Base-by-base conservation (phyloP, 2,888 invertebrate species). In the Ormyrus nitidulus region DNA sequence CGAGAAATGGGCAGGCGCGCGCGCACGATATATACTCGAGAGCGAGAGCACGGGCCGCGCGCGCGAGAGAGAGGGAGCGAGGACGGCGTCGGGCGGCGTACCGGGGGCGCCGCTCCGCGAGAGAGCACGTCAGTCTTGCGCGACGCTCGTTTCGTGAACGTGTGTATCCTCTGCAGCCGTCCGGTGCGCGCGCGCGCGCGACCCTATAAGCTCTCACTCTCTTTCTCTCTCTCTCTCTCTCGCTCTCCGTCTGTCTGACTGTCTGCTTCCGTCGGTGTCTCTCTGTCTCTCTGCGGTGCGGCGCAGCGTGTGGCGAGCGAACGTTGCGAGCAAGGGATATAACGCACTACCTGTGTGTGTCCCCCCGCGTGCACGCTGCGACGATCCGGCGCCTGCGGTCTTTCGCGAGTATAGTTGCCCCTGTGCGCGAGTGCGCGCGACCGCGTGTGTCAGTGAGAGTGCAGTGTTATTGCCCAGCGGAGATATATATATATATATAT, bases 81-180 rank as follows among this genome's bases (percentile, higher is more conserved):
- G 49, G 10, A 54, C 34, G 1, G 62, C 65, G 19, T 19, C 19
- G 19, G 9, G 49, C 65, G 81, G 48, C 73, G 46, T 64, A 64
- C 56, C 11, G 44, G 58, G 56, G 64, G 56, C 70, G 49, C 58
- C 65, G 56, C 70, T 19, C 1, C 54, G 69, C 58, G 62, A 48
- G 58, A 56, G 61, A 61, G 61, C 73, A 73, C 70, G 70, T 76
- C 77, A 77, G 80, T 80, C 71, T 80, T 62, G 72, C 80, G 77
- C 80, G 80, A 80, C 76, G 72, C 80, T 80, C 76, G 71, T 68
- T 69, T 73, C 77, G 77, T 62, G 73, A 73, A 69, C 73, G 76
- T 46, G 48, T 44, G 58, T 19, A 19, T 19, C 19, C 19, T 19
- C 19, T 19, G 19, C 19, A 19, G 19, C 19, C 19, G 19, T 19